Percentiles rank a stretch among this genome's conserved stretches.
Evolutionary conservation across 2,888 invertebrate genomes (phyloP).

Genomic region (Baccha elongata): DNA sequence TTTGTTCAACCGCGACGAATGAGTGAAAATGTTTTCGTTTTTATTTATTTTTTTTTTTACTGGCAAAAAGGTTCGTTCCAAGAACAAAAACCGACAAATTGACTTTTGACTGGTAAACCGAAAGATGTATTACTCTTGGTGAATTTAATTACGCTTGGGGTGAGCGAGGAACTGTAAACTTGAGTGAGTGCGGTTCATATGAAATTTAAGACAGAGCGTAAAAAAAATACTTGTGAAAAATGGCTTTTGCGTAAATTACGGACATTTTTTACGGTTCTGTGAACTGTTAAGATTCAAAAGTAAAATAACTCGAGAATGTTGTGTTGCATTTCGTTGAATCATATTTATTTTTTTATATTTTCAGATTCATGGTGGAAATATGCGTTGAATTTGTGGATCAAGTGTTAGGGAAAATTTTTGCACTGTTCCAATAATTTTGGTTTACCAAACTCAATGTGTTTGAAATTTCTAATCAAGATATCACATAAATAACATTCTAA

Average conservation of each 20-base stretch:
- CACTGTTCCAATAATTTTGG: too few species aligned
- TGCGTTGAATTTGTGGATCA: too few species aligned
- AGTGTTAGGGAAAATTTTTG: too few species aligned
- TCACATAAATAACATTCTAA: too few species aligned
- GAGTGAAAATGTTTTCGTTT: slow-evolving; percentile 33
- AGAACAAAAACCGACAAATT: slow-evolving; percentile 27
- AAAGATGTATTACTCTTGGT: slow-evolving; percentile 49
- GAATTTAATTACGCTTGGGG: slow-evolving; percentile 46
- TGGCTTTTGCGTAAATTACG: slow-evolving; percentile 46
- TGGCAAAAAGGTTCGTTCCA: background rate
- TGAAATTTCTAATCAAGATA: too few species aligned
- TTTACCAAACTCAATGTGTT: too few species aligned
- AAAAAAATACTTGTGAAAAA: slow-evolving; percentile 9
- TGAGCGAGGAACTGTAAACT: slow-evolving; percentile 54
- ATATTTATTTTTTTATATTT: too few species aligned
- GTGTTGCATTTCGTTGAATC: background rate
- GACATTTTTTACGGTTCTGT: slow-evolving; percentile 44
- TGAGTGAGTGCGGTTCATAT: slow-evolving; percentile 44
- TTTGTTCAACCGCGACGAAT: slow-evolving; percentile 32
- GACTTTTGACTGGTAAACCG: slow-evolving; percentile 63
- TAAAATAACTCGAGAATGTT: background rate
- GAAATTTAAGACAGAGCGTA: slow-evolving; percentile 48
- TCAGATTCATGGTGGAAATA: too few species aligned
- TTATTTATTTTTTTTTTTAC: background rate
- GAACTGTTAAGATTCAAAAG: slow-evolving; percentile 29